Percentiles rank a stretch among this genome's conserved stretches.
These are phyloP conservation scores for Homalodisca vitripennis DNA, from an alignment of 1,140 invertebrate species.

Conservation along the genomic window DNA sequence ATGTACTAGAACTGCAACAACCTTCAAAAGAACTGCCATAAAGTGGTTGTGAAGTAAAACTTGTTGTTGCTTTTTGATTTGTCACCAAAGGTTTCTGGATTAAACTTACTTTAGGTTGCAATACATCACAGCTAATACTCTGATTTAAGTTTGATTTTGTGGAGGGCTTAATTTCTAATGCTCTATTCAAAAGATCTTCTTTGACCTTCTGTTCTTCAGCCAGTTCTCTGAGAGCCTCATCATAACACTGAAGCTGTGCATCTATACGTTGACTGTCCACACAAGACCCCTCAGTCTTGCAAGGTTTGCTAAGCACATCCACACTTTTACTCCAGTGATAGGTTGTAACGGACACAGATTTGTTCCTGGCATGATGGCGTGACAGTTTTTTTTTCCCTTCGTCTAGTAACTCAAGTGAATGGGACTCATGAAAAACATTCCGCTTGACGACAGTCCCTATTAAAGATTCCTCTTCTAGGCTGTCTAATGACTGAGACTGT, in stretches of 20 bases:
- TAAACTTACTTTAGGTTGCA: not conserved
- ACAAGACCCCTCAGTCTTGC: slow-evolving; percentile 17
- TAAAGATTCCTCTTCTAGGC: slow-evolving; percentile 23
- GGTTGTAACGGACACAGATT: slow-evolving; percentile 37
- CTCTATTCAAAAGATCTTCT: slow-evolving; percentile 10
- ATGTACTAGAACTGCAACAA: not conserved
- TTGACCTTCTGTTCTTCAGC: slow-evolving; percentile 35
- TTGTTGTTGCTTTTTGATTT: not conserved
- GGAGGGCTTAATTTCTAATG: not conserved
- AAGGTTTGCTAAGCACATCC: slow-evolving; percentile 31
- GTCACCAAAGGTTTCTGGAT: too few relatives aligned
- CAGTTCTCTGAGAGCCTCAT: slow-evolving; percentile 42
- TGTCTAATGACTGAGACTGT: slow-evolving; percentile 27
- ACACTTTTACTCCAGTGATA: slow-evolving; percentile 38
- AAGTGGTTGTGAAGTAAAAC: not conserved
- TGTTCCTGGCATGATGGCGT: slow-evolving; percentile 37
- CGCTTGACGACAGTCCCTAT: slow-evolving; percentile 35
- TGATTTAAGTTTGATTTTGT: slow-evolving; percentile 4
- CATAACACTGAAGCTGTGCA: slow-evolving; percentile 43
- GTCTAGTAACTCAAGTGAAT: slow-evolving; percentile 40
- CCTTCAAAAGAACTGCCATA: not conserved
- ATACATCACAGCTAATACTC: not conserved
- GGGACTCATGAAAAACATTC: slow-evolving; percentile 38
- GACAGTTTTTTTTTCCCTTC: slow-evolving; percentile 24
- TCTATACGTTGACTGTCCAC: slow-evolving; percentile 40